phyloP scores from a whole-genome alignment of 2,797 vertebrate species.

The Acanthurus leucopareius region DNA sequence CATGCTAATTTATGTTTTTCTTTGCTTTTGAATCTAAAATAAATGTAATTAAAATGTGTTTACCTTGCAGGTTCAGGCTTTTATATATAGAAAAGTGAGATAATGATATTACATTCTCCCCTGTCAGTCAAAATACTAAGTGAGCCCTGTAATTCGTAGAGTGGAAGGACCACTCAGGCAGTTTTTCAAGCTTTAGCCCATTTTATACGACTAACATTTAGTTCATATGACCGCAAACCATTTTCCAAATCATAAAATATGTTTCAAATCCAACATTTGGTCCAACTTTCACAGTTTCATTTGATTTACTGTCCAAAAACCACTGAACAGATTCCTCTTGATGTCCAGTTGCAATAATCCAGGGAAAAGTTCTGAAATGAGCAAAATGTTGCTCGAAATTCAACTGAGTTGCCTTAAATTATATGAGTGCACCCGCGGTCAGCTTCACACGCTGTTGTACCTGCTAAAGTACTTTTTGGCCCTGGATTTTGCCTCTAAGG shows the following conservation, averaged over 20 bases:
- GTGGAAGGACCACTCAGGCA: neutral
- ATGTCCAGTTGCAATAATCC: neutral
- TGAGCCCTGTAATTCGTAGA: neutral
- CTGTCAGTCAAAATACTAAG: neutral
- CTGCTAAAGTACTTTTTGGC: neutral
- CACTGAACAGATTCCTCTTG: neutral
- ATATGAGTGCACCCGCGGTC: neutral
- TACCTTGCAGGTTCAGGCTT: neutral
- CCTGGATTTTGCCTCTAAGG: neutral
- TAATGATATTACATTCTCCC: neutral
- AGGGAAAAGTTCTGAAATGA: neutral
- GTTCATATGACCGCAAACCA: neutral
- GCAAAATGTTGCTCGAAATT: neutral
- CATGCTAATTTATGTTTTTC: neutral
- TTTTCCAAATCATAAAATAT: neutral
- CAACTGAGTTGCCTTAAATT: neutral
- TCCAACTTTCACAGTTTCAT: neutral
- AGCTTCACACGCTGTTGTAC: neutral
- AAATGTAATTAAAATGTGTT: neutral
- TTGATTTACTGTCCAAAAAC: neutral
- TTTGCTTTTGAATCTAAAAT: neutral
- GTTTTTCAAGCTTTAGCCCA: neutral
- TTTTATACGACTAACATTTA: neutral
- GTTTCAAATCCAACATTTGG: neutral
- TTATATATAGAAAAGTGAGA: neutral